Evolutionary conservation across 1,140 invertebrate species (phyloP), one percentile per base, ranked within the genome.

Genomic region (Drosophila erecta): DNA sequence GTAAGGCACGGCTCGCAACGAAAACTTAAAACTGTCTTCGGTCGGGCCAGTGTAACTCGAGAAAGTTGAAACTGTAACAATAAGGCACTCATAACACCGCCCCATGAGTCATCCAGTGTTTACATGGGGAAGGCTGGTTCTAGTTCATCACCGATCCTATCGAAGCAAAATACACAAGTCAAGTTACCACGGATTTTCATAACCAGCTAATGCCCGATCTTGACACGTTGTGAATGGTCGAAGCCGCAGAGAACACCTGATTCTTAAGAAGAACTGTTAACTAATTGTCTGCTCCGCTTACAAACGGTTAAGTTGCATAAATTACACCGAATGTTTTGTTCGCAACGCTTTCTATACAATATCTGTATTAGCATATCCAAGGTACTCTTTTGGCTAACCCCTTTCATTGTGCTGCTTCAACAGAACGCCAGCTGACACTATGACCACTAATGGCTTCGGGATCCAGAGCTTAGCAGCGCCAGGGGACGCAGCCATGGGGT

Each of bases 401-500:
- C 14, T 37, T 27, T 12, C 15, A 5, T 14, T 40, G 43, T 22
- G 64, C 35, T 66, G 27, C 30, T 27, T 70, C 27, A 35, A 20
- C 43, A 70, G 66, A 56, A 69, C 33, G 33, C 50, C 35, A 70
- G 65, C 50, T 20, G 33, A 55, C 41, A 69, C n/a, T 38, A 38
- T 70, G 62, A 69, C 49, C 40, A 70, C 10, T 22, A 24, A 33
- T 7, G n/a, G 64, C 10, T 30, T 47, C 11, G 41, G 33, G 40
- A 14, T 6, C 10, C 24, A 33, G 6, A 20, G 27, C 10, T 12
- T 37, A 51, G 24, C 43, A 35, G 8, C n/a, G 15, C 35, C 17
- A 24, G 61, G 64, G n/a, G 69, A 56, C 15, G 81, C 65, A 17
- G 54, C 81, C 40, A 46, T 62, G 15, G 81, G 81, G 22, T 93